phyloP scores from a whole-genome alignment of 2,888 invertebrate species.

The Galeopsomyia nigrocyanea region DNA sequence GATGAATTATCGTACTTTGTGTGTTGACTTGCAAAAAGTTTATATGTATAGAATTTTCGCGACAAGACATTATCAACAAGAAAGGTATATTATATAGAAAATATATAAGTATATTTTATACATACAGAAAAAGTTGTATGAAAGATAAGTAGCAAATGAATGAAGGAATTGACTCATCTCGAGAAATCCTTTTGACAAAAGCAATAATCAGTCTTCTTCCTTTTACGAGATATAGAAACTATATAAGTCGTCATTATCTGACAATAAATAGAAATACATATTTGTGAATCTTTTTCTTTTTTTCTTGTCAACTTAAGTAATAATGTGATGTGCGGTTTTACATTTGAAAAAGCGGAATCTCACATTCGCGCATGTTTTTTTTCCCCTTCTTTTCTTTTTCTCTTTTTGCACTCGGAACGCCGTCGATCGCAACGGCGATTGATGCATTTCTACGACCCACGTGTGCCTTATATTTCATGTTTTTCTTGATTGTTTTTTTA shows the following conservation, averaged over 20 bases:
- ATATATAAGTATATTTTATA: slow-evolving; percentile 29
- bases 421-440: no score
- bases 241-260: slow-evolving; percentile 32
- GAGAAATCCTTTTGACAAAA: slow-evolving; percentile 24
- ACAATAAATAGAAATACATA: slow-evolving; percentile 41
- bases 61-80: slow-evolving; percentile 16
- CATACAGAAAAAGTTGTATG: slow-evolving; percentile 34
- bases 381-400: slow-evolving; percentile 25
- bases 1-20: slow-evolving; percentile 40
- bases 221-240: slow-evolving; percentile 11
- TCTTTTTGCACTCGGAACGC: background rate
- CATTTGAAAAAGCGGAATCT: slow-evolving; percentile 40
- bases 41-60: slow-evolving; percentile 33
- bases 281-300: slow-evolving; percentile 19
- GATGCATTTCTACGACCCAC: slow-evolving; percentile 25
- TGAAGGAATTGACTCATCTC: slow-evolving; percentile 9
- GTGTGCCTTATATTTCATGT: slow-evolving; percentile 39
- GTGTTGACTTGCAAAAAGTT: slow-evolving; percentile 45
- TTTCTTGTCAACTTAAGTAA: slow-evolving; percentile 41
- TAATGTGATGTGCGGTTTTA: slow-evolving; percentile 34
- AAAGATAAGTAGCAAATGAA: slow-evolving; percentile 37
- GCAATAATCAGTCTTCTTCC: slow-evolving; percentile 38
- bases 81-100: slow-evolving; percentile 30
- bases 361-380: slow-evolving; percentile 39
- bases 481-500: slow-evolving; percentile 37